Percentiles rank a stretch among this genome's conserved stretches.
Conservation (phyloP, 2,113 vertebrate genomes). For the Dolichallabes microphthalmus region DNA sequence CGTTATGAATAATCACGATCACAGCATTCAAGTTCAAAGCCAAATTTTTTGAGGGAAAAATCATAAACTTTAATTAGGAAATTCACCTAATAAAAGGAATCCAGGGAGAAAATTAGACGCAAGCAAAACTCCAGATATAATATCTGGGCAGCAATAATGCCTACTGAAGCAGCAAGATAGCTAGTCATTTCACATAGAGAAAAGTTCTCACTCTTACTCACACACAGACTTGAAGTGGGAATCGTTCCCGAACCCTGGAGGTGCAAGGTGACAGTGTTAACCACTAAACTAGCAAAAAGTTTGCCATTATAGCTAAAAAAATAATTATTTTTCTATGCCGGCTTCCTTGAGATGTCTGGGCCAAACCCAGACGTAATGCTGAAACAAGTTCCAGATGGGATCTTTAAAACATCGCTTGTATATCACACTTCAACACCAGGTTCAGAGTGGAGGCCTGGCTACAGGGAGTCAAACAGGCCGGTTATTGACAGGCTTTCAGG, state of each 20-base stretch:
- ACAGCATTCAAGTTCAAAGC: neutral
- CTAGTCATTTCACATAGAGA: neutral
- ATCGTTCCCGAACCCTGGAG: too few relatives aligned
- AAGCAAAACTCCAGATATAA: neutral
- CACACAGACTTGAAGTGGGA: too few relatives aligned
- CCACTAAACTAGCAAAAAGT: neutral
- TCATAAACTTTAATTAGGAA: neutral
- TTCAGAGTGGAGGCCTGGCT: constrained; percentile 13
- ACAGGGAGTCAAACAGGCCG: constrained; percentile 36
- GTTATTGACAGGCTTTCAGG: constrained; percentile 47
- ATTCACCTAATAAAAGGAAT: neutral
- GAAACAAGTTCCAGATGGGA: constrained; percentile 11
- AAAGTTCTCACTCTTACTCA: too few relatives aligned
- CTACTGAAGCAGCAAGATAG: neutral
- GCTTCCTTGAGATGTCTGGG: neutral
- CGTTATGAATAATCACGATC: constrained; percentile 11
- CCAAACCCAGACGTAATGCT: constrained; percentile 3
- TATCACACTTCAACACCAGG: constrained; percentile 46
- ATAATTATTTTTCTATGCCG: neutral
- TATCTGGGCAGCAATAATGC: neutral
- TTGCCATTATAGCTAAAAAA: neutral
- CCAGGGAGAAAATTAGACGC: neutral
- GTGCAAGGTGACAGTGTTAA: too few relatives aligned
- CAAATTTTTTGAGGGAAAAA: neutral
- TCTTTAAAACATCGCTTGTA: constrained; percentile 8